Conservation (phyloP, 2,797 vertebrate species). For the Acrocephalus scirpaceus region DNA sequence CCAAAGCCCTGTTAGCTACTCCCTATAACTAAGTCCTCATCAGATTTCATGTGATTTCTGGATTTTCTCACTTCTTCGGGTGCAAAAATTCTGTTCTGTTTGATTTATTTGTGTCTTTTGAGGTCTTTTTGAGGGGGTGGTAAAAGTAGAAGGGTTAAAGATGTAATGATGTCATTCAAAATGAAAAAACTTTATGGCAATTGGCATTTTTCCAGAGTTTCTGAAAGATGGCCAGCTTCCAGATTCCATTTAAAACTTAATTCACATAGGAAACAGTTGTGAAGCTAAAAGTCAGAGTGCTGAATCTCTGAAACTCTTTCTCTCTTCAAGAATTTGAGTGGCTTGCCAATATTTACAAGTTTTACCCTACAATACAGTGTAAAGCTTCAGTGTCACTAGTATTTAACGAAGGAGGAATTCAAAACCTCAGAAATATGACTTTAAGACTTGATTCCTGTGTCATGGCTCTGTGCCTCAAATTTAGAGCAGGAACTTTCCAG, state of each 20-base stretch:
- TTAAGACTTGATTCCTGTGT: not conserved
- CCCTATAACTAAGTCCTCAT: not conserved
- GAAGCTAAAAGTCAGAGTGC: conserved; percentile 26
- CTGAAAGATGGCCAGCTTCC: conserved; percentile 49
- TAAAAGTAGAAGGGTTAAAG: conserved; percentile 47
- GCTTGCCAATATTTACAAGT: not conserved
- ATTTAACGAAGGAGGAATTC: not conserved
- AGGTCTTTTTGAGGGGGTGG: conserved; percentile 60
- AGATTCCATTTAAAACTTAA: conserved; percentile 55
- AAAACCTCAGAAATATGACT: not conserved
- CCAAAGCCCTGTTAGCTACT: not conserved
- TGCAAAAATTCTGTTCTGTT: conserved; percentile 46
- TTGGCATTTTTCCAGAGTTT: conserved; percentile 41
- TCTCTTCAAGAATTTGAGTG: not conserved
- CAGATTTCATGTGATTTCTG: conserved; percentile 17
- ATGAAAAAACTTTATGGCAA: conserved; percentile 12
- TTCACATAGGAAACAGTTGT: conserved; percentile 27
- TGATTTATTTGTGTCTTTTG: conserved; percentile 3
- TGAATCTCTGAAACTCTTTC: not conserved
- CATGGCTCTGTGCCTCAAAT: not conserved
- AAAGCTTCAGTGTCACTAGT: not conserved
- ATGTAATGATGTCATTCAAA: conserved; percentile 18
- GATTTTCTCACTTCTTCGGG: conserved; percentile 54
- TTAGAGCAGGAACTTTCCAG: not conserved
- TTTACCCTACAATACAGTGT: not conserved